Conservation (phyloP, 2,113 vertebrate species). For the Sylvicapra grimmia region DNA sequence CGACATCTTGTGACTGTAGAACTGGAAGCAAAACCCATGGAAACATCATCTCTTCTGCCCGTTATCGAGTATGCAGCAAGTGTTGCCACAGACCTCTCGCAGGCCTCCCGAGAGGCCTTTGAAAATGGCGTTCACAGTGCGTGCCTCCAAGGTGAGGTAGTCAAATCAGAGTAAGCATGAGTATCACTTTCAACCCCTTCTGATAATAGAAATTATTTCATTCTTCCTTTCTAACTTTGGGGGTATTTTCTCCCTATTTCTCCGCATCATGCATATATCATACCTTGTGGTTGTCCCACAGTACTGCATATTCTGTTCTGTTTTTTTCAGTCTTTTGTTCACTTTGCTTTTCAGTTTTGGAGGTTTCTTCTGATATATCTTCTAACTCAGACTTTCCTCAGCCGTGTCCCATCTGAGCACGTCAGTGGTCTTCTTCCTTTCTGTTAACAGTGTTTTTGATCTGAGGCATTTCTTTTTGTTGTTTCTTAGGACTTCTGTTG, state of each 20-base stretch:
- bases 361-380: not conserved
- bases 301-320: not conserved
- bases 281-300: not conserved
- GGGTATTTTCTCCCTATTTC: not conserved
- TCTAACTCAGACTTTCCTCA: not conserved
- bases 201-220: not conserved
- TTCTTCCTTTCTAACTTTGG: not conserved
- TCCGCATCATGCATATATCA: not conserved
- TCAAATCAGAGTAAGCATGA: not conserved
- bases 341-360: not conserved
- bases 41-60: slow-evolving; percentile 57
- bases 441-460: not conserved
- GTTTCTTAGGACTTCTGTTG: not conserved
- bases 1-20: slow-evolving; percentile 85
- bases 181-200: not conserved
- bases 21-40: slow-evolving; percentile 78
- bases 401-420: not conserved
- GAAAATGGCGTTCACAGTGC: slow-evolving; percentile 88
- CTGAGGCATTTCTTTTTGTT: not conserved
- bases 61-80: slow-evolving; percentile 67
- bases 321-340: not conserved
- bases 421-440: not conserved
- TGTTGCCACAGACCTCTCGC: slow-evolving; percentile 67
- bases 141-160: slow-evolving; percentile 87
- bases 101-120: slow-evolving; percentile 81